phyloP scores from a whole-genome alignment of 1,140 invertebrate species.

The Nylanderia fulva region DNA sequence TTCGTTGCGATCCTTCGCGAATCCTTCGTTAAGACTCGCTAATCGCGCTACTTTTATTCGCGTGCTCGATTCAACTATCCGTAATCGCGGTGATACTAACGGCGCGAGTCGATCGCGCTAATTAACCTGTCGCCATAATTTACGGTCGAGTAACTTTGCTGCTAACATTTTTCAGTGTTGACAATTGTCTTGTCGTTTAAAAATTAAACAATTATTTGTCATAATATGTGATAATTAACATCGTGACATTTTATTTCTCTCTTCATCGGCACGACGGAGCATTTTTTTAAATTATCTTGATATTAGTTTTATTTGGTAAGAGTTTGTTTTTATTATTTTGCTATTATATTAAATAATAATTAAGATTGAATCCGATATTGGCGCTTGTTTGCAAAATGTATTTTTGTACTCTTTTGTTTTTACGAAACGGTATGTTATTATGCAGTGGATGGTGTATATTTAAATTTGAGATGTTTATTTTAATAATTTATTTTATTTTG shows the following conservation, averaged over 20 bases:
- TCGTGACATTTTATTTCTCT: background rate
- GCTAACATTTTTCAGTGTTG: slow-evolving; percentile 13
- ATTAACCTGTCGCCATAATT: slow-evolving; percentile 17
- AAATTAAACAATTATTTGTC: background rate
- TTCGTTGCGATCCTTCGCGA: slow-evolving; percentile 39
- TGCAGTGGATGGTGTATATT: too few species aligned
- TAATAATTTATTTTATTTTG: background rate
- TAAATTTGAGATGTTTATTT: background rate
- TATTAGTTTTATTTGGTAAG: background rate
- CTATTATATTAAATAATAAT: background rate
- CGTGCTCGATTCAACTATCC: slow-evolving; percentile 27
- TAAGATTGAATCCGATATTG: background rate
- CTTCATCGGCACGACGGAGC: too few species aligned
- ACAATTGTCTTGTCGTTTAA: background rate
- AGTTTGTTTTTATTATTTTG: background rate
- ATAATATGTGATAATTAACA: background rate
- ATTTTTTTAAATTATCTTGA: background rate
- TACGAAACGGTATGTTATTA: background rate
- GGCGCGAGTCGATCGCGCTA: slow-evolving; percentile 40
- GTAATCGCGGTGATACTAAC: slow-evolving; percentile 6
- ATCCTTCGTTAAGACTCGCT: slow-evolving; percentile 58
- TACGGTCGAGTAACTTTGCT: background rate
- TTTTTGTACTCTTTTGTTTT: background rate
- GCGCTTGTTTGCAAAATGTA: background rate
- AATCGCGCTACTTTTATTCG: slow-evolving; percentile 43